These are phyloP conservation scores for Oenanthe melanoleuca DNA, from an alignment of 2,113 vertebrate genomes.

Conservation along the genomic window DNA sequence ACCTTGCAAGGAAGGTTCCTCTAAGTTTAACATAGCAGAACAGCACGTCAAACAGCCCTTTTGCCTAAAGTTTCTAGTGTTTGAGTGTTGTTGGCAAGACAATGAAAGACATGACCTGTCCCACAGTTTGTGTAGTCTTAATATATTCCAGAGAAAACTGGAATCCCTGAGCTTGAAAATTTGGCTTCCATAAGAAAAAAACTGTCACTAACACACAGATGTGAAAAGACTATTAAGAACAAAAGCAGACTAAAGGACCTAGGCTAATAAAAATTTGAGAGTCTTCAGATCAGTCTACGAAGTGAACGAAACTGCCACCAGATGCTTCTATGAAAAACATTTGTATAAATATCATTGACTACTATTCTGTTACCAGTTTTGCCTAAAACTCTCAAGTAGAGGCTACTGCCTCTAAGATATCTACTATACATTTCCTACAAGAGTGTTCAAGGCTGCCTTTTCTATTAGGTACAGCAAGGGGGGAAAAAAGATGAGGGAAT, in stretches of 20 bases:
- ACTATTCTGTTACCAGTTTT: neutral
- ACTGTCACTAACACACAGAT: neutral
- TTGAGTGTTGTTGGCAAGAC: neutral
- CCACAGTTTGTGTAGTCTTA: accelerated
- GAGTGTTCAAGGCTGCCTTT: neutral
- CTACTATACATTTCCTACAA: neutral
- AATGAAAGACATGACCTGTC: neutral
- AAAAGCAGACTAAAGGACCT: neutral
- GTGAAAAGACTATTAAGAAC: neutral
- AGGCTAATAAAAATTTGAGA: neutral
- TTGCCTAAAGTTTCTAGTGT: neutral
- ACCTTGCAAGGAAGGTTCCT: neutral
- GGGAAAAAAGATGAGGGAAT: neutral
- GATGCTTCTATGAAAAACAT: neutral
- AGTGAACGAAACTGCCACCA: neutral
- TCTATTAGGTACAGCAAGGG: neutral
- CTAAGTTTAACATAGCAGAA: neutral
- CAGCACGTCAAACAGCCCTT: neutral
- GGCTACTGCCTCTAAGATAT: neutral
- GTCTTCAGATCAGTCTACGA: neutral
- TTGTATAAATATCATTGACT: neutral
- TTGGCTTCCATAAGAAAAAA: neutral
- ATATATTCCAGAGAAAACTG: neutral
- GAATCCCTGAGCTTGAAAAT: neutral
- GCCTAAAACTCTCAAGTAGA: neutral